Conservation (phyloP, 1,140 invertebrate species). For the Asbolus verrucosus region DNA sequence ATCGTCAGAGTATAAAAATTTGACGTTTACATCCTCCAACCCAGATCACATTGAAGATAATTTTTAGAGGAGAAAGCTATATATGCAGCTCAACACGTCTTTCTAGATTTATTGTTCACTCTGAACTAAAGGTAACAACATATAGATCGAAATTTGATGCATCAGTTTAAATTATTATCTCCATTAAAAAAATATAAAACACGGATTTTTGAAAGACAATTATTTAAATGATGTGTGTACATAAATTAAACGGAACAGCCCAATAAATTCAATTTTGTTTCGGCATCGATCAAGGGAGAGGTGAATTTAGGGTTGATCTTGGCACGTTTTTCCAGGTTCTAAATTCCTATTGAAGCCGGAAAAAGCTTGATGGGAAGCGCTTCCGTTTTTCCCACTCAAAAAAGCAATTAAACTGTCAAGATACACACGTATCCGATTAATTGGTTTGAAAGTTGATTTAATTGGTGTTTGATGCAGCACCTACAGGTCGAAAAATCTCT, state of each 20-base stretch:
- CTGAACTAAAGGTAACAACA: too few species aligned
- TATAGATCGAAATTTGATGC: too few species aligned
- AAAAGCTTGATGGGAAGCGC: slow-evolving; percentile 8
- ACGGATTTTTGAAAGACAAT: too few species aligned
- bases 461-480: slow-evolving; percentile 23
- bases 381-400: slow-evolving; percentile 33
- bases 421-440: slow-evolving; percentile 37
- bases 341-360: neutral
- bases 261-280: neutral
- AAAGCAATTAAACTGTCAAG: slow-evolving; percentile 37
- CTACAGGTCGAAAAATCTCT: slow-evolving; percentile 4
- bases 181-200: too few species aligned
- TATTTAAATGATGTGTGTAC: too few species aligned
- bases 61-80: too few species aligned
- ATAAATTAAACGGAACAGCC: neutral
- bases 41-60: too few species aligned
- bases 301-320: slow-evolving; percentile 7
- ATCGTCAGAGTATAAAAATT: too few species aligned
- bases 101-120: too few species aligned
- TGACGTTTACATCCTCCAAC: too few species aligned
- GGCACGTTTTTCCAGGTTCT: slow-evolving; percentile 12
- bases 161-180: too few species aligned
- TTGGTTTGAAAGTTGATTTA: slow-evolving; percentile 30
- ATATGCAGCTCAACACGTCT: too few species aligned
- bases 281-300: neutral